Percentiles rank a stretch among this genome's conserved stretches.
These are phyloP conservation scores for Mareca penelope DNA, from an alignment of 2,797 vertebrate species.

Conservation along the genomic window DNA sequence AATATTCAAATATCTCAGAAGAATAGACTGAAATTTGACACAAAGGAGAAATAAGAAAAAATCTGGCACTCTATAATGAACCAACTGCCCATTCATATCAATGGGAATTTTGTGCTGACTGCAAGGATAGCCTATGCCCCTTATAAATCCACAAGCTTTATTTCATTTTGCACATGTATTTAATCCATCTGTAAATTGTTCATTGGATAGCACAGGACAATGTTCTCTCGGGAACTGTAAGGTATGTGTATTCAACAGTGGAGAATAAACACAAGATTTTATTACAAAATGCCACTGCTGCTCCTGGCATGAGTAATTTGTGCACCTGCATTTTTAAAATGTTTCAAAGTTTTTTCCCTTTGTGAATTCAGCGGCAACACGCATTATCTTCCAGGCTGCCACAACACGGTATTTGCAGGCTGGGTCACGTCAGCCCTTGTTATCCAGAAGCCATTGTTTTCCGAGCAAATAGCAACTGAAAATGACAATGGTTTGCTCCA, in stretches of 20 bases:
- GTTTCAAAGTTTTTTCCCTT: conserved; percentile 81
- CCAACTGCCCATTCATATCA: conserved; percentile 30
- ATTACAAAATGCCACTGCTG: conserved; percentile 82
- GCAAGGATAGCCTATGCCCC: conserved; percentile 27
- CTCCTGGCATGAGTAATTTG: conserved; percentile 82
- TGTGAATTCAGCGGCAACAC: conserved; percentile 74
- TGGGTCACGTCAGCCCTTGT: conserved; percentile 70
- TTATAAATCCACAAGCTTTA: conserved; percentile 71
- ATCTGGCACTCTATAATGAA: neutral
- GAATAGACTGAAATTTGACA: neutral
- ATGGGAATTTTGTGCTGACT: conserved; percentile 25
- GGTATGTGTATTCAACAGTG: conserved; percentile 80
- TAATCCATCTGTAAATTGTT: conserved; percentile 77
- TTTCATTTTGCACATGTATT: conserved; percentile 75
- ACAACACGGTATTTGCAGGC: conserved; percentile 74
- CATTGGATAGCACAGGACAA: conserved; percentile 64
- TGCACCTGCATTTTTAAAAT: conserved; percentile 86
- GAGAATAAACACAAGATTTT: conserved; percentile 84
- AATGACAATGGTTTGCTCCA: conserved; percentile 14
- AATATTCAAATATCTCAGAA: neutral
- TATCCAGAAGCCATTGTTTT: conserved; percentile 69
- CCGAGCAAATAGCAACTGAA: conserved; percentile 66
- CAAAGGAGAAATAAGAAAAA: neutral
- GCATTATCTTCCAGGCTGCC: conserved; percentile 76
- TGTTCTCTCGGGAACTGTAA: conserved; percentile 76